These are phyloP conservation scores for Eucidaris tribuloides DNA, from an alignment of 35 echinoderm and acorn worm species.

Conservation along the genomic window DNA sequence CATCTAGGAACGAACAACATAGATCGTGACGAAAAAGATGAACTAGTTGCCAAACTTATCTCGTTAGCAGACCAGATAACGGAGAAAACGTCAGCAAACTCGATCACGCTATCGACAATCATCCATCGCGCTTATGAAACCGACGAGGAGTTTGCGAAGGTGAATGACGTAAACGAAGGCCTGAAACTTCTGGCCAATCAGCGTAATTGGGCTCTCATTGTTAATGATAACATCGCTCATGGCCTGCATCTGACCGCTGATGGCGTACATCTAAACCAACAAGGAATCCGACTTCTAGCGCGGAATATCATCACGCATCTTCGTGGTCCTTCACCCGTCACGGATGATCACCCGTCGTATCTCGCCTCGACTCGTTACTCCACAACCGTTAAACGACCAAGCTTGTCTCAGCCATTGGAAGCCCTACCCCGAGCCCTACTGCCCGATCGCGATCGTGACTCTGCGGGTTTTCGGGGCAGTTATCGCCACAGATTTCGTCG, in stretches of 20 bases:
- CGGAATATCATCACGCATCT: background rate
- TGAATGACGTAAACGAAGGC: background rate
- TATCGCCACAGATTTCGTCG: no score
- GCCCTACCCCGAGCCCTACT: no score
- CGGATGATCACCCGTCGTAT: no score
- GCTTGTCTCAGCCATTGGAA: no score
- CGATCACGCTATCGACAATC: background rate
- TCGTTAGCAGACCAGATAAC: slow-evolving; percentile 6
- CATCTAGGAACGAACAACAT: slow-evolving; percentile 13
- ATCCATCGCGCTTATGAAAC: background rate
- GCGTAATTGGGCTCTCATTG: background rate
- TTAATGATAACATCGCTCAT: background rate
- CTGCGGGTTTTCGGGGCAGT: no score
- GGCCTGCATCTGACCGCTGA: background rate
- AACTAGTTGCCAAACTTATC: background rate
- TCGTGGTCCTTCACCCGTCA: no score
- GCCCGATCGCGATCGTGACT: no score
- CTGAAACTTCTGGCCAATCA: slow-evolving; percentile 19
- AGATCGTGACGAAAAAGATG: background rate
- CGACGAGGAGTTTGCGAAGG: background rate
- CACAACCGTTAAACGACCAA: no score
- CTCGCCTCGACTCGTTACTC: no score
- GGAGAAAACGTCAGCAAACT: background rate
- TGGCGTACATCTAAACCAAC: background rate
- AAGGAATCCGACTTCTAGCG: background rate